Conservation (phyloP, 2,797 vertebrate species). For the Lithobates pipiens region DNA sequence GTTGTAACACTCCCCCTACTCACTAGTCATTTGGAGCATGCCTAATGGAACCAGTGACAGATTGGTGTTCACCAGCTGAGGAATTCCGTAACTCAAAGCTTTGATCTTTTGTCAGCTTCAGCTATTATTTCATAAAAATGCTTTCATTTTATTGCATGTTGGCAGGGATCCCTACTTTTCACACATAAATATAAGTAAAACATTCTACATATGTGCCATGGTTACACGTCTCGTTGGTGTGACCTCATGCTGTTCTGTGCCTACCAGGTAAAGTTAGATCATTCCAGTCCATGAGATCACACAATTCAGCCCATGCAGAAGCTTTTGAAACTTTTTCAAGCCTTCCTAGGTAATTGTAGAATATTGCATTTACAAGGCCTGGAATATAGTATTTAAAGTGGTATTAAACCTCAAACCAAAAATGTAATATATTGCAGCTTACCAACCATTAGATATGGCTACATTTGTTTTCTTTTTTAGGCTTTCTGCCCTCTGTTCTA, state of each 20-base stretch:
- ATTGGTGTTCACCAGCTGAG: conserved; percentile 62
- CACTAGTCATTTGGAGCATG: conserved; percentile 67
- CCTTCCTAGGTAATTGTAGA: no score
- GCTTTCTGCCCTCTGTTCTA: no score
- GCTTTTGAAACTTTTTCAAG: no score
- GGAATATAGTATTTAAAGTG: no score
- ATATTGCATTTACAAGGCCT: no score
- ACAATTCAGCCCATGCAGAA: neutral
- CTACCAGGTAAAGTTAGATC: conserved; percentile 25
- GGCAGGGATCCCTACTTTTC: conserved; percentile 1
- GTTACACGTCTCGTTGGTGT: conserved; percentile 2
- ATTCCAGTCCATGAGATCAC: neutral
- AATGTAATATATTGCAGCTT: no score
- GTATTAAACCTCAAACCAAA: no score
- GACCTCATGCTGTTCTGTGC: conserved; percentile 25
- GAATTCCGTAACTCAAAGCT: neutral
- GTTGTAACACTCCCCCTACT: conserved; percentile 68
- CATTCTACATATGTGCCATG: conserved; percentile 6
- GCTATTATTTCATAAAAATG: conserved; percentile 23
- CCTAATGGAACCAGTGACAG: conserved; percentile 71
- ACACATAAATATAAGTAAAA: conserved; percentile 31
- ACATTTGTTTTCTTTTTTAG: no score
- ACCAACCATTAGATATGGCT: no score
- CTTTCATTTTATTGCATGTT: conserved; percentile 38
- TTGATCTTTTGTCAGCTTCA: conserved; percentile 42